A percentile compares a stretch with the other conserved stretches of the same genome.
phyloP scores from a whole-genome alignment of 2,113 vertebrate genomes.

The Pollimyrus isidori region DNA sequence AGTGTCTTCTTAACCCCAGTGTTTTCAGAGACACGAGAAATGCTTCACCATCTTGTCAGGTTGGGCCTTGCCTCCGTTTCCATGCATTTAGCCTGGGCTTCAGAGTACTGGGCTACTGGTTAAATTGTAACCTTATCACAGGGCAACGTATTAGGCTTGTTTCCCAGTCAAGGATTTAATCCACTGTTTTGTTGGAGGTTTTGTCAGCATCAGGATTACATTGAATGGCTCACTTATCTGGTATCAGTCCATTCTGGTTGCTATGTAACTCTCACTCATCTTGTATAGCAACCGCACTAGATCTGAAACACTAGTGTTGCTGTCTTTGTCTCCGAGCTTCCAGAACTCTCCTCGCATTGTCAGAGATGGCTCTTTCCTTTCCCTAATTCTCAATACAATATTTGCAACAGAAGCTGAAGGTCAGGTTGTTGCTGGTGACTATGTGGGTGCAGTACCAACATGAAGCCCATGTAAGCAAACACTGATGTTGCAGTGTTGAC shows the following conservation, averaged over 20 bases:
- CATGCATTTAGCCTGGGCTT: not conserved
- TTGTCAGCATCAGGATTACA: not conserved
- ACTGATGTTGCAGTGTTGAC: not conserved
- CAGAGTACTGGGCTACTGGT: not conserved
- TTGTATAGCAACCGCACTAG: not conserved
- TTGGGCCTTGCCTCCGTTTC: not conserved
- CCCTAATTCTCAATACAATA: not conserved
- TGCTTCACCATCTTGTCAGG: not conserved
- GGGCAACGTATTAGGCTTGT: not conserved
- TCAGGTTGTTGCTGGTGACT: not conserved
- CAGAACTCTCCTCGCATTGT: not conserved
- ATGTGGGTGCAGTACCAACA: not conserved
- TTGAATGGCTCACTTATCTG: not conserved
- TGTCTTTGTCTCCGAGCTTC: not conserved
- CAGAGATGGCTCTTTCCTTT: not conserved
- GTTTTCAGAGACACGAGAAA: not conserved
- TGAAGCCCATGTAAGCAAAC: not conserved
- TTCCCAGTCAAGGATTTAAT: not conserved
- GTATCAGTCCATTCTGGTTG: not conserved
- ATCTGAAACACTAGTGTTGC: not conserved
- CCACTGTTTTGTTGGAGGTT: not conserved
- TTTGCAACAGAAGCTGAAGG: not conserved
- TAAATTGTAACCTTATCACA: not conserved
- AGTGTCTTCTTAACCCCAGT: not conserved
- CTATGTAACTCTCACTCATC: not conserved